A percentile compares a stretch with the other conserved stretches of the same genome.
Evolutionary conservation across 2,113 vertebrate genomes (phyloP).

Genomic region (Elanoides forficatus): DNA sequence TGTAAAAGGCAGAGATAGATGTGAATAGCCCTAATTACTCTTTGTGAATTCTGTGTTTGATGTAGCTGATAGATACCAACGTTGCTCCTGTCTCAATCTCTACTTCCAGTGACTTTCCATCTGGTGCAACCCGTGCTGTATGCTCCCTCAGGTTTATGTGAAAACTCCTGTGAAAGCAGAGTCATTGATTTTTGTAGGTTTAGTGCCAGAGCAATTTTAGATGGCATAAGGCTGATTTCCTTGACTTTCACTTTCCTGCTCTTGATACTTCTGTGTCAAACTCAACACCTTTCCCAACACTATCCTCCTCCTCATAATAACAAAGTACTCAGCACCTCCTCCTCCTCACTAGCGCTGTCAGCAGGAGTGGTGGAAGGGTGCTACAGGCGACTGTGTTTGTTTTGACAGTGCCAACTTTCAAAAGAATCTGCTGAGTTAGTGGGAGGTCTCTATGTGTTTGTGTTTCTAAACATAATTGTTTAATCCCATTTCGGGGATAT

Average conservation of each 20-base stretch:
- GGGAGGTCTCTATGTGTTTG: slow-evolving; percentile 26
- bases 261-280: slow-evolving; percentile 61
- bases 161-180: slow-evolving; percentile 54
- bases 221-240: slow-evolving; percentile 54
- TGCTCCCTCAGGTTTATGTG: slow-evolving; percentile 49
- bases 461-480: slow-evolving; percentile 36
- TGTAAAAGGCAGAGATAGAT: background rate
- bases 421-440: slow-evolving; percentile 46
- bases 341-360: slow-evolving; percentile 64
- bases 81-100: slow-evolving; percentile 5
- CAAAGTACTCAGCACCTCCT: slow-evolving; percentile 64
- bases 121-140: slow-evolving; percentile 26
- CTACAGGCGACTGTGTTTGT: slow-evolving; percentile 52
- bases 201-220: slow-evolving; percentile 63
- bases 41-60: background rate
- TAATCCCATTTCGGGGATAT: background rate
- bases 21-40: background rate
- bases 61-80: background rate
- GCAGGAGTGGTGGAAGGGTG: slow-evolving; percentile 52
- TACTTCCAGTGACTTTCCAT: slow-evolving; percentile 47
- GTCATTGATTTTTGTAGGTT: slow-evolving; percentile 48
- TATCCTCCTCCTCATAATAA: slow-evolving; percentile 64
- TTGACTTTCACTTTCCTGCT: slow-evolving; percentile 50
- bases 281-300: slow-evolving; percentile 66
- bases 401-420: slow-evolving; percentile 62